phyloP scores from a whole-genome alignment of 2,888 invertebrate genomes.

The Cryptophagus acutangulus region DNA sequence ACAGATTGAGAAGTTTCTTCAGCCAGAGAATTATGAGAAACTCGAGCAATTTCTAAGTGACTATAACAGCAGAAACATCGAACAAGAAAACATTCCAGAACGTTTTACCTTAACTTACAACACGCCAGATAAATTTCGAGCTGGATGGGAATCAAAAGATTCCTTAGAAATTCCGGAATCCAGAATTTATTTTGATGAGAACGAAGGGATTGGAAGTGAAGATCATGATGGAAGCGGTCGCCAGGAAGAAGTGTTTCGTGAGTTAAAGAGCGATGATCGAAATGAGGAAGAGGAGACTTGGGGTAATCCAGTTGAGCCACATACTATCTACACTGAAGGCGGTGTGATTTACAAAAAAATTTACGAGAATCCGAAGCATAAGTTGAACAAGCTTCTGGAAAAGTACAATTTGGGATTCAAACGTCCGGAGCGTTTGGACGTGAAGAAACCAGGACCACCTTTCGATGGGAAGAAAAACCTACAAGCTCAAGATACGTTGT shows the following conservation, averaged over 20 bases:
- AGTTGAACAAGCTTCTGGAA: conserved; percentile 49
- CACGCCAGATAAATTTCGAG: conserved; percentile 48
- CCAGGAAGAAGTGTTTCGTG: conserved; percentile 34
- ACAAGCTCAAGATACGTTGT: conserved; percentile 3
- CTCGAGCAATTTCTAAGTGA: conserved; percentile 29
- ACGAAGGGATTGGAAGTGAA: conserved; percentile 21
- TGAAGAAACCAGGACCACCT: conserved; percentile 90
- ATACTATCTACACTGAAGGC: conserved; percentile 58
- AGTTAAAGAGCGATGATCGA: conserved; percentile 31
- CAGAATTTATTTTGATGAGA: conserved; percentile 52
- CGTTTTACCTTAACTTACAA: conserved; percentile 48
- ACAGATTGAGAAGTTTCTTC: conserved; percentile 35
- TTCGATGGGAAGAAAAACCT: conserved; percentile 58
- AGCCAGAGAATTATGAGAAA: conserved; percentile 32
- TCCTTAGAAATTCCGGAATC: conserved; percentile 48
- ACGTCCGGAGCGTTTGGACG: conserved; percentile 83
- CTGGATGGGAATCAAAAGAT: conserved; percentile 46
- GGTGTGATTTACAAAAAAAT: conserved; percentile 45
- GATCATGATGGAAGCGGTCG: conserved; percentile 43
- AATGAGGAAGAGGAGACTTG: conserved; percentile 21
- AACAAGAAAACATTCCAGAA: conserved; percentile 21
- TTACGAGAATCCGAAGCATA: conserved; percentile 47
- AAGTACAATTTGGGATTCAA: conserved; percentile 74
- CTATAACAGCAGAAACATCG: too few relatives aligned
- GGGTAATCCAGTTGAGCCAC: conserved; percentile 22